These are phyloP conservation scores for Quadroppia sp. DNA, from an alignment of 2,888 invertebrate species.

Conservation along the genomic window DNA sequence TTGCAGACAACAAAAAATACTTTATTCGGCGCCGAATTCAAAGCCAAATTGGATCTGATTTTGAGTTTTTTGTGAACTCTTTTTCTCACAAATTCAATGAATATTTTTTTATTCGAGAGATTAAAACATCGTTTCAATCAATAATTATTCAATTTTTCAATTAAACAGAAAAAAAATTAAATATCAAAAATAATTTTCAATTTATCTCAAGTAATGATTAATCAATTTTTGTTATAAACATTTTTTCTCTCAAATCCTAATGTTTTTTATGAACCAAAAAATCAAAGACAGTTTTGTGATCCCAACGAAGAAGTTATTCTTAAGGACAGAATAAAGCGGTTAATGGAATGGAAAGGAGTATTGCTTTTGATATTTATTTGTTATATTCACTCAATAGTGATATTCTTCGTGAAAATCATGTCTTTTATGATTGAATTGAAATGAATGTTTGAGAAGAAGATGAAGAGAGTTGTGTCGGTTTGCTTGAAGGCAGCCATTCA, in stretches of 20 bases:
- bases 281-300: no score
- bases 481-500: constrained; percentile 33
- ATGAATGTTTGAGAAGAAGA: background rate
- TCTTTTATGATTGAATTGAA: background rate
- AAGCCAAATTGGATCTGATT: background rate
- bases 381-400: background rate
- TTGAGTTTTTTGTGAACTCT: background rate
- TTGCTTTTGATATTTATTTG: background rate
- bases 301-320: no score
- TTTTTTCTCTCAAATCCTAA: no score
- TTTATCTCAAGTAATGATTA: background rate
- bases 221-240: background rate
- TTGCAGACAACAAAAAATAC: background rate
- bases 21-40: constrained; percentile 13
- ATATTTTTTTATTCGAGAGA: background rate
- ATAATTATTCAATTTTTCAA: background rate
- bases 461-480: background rate
- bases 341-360: background rate
- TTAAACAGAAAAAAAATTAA: no score
- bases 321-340: background rate
- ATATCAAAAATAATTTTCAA: background rate
- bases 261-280: no score
- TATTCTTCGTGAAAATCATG: constrained; percentile 16
- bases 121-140: background rate
- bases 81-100: background rate